phyloP scores from a whole-genome alignment of 2,797 vertebrate genomes.

The Clangula hyemalis region DNA sequence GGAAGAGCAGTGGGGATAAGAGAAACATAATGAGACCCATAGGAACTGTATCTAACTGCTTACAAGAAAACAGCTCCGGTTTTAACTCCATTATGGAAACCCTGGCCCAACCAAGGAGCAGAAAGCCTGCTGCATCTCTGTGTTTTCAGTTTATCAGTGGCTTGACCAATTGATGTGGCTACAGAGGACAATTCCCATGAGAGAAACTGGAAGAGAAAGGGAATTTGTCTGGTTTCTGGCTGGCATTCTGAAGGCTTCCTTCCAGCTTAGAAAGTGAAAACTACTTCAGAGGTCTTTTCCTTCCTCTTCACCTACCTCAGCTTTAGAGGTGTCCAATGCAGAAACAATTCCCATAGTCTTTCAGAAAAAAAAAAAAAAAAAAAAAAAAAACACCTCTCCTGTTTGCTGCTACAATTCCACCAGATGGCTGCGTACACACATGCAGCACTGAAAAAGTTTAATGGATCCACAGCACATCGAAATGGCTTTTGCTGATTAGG shows the following conservation, averaged over 20 bases:
- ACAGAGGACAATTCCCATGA: not conserved
- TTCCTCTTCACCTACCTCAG: not conserved
- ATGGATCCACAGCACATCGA: not conserved
- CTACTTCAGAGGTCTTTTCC: not conserved
- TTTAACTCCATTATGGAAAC: not conserved
- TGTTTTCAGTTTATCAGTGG: not conserved
- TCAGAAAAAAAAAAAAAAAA: not conserved
- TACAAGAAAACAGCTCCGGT: not conserved
- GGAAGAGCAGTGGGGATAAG: not conserved
- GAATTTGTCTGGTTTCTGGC: not conserved
- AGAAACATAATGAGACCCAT: not conserved
- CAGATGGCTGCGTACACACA: too few relatives aligned
- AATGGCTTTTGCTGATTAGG: not conserved
- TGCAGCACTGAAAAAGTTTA: not conserved
- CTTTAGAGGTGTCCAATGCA: not conserved
- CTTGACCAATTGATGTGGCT: not conserved
- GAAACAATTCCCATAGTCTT: not conserved
- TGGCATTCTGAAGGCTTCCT: not conserved
- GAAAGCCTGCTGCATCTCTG: not conserved
- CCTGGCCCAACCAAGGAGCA: not conserved
- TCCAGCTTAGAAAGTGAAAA: not conserved
- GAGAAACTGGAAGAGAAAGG: not conserved
- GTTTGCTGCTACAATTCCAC: not conserved
- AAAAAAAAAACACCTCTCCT: not conserved
- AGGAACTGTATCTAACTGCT: not conserved